Percentiles rank a stretch among this genome's conserved stretches.
Evolutionary conservation across 2,797 vertebrate species (phyloP).

Genomic region (Squalus acanthias): DNA sequence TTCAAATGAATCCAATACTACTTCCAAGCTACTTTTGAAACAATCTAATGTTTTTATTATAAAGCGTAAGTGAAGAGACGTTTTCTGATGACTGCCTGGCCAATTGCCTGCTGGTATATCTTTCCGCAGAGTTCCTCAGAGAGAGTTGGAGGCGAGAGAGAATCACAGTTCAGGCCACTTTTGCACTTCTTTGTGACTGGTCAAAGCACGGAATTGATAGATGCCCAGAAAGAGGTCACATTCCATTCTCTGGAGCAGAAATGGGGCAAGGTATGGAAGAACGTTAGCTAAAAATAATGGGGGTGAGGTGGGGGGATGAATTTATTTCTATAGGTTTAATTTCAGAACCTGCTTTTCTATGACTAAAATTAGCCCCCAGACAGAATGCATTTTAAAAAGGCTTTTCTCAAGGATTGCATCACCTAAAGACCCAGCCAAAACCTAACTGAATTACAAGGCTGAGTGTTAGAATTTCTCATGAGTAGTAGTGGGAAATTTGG

Average conservation of each 20-base stretch:
- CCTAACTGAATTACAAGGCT: not conserved
- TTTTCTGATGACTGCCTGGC: not conserved
- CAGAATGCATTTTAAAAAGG: not conserved
- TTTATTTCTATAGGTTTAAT: not conserved
- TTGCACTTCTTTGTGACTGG: not conserved
- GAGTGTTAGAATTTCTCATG: not conserved
- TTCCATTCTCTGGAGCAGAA: not conserved
- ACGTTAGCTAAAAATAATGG: too few species aligned
- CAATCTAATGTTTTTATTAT: not conserved
- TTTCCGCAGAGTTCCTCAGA: too few species aligned
- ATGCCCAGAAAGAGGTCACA: not conserved
- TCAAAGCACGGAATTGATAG: not conserved
- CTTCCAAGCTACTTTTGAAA: not conserved
- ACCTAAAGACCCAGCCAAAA: not conserved
- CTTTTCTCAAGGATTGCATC: not conserved
- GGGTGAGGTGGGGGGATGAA: not conserved
- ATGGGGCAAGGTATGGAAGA: not conserved
- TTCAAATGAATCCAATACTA: not conserved
- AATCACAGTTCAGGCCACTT: not conserved
- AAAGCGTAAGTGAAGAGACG: not conserved
- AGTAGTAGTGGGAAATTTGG: not conserved
- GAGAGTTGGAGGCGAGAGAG: not conserved
- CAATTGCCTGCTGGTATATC: not conserved
- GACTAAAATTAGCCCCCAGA: not conserved
- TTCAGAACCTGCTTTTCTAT: not conserved